A percentile compares a stretch with the other conserved stretches of the same genome.
Conservation (phyloP, 2,113 vertebrate genomes). For the Xiphophorus maculatus region DNA sequence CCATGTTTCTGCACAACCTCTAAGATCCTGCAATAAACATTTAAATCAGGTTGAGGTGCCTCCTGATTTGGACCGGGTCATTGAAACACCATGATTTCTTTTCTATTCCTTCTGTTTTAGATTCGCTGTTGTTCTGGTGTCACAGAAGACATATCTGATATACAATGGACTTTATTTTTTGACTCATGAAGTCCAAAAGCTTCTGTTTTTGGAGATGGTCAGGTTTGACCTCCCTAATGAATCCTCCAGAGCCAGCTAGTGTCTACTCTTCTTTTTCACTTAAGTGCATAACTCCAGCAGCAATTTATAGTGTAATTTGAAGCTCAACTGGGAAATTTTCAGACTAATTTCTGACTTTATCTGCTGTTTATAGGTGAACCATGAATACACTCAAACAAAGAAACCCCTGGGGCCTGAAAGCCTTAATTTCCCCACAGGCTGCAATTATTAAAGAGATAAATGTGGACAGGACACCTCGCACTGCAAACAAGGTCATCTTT, state of each 20-base stretch:
- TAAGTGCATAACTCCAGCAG: not conserved
- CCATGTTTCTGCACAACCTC: too few relatives aligned
- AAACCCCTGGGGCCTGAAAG: not conserved
- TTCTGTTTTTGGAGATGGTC: not conserved
- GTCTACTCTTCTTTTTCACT: not conserved
- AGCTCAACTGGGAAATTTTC: not conserved
- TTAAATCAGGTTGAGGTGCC: too few relatives aligned
- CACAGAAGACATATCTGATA: too few relatives aligned
- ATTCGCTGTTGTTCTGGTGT: too few relatives aligned
- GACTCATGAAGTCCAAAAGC: too few relatives aligned
- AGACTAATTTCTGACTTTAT: not conserved
- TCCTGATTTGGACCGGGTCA: too few relatives aligned
- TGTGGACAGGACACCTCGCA: conserved; percentile 1
- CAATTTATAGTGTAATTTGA: not conserved
- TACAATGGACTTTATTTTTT: too few relatives aligned
- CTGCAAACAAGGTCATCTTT: not conserved
- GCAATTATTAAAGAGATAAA: conserved; percentile 7
- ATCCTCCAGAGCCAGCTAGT: not conserved
- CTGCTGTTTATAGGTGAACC: not conserved
- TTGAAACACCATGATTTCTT: too few relatives aligned
- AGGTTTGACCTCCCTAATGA: not conserved
- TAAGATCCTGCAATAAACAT: too few relatives aligned
- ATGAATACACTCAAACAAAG: conserved; percentile 5
- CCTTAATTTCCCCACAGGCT: conserved; percentile 12
- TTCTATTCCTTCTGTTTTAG: too few relatives aligned